Percentiles rank a stretch among this genome's conserved stretches.
Evolutionary conservation across 2,888 invertebrate genomes (phyloP).

Genomic region (Blastobasis lacticolella): DNA sequence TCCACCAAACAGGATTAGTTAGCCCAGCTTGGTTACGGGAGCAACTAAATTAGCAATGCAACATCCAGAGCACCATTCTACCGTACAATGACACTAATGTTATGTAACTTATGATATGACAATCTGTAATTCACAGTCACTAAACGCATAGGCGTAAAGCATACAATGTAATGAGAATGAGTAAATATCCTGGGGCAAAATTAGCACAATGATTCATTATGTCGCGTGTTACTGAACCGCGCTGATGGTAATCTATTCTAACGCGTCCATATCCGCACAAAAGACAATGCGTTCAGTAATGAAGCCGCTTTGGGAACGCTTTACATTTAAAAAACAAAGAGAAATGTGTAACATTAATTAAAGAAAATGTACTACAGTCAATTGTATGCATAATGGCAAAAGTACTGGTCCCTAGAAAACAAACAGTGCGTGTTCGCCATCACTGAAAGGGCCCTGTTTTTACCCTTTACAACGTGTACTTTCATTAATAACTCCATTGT

Average conservation of each 20-base stretch:
- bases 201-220: slow-evolving; percentile 38
- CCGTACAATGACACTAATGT: no score
- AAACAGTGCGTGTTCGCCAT: background rate
- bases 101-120: no score
- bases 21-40: no score
- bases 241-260: slow-evolving; percentile 5
- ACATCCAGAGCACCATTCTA: no score
- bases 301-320: background rate
- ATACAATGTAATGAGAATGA: slow-evolving; percentile 32
- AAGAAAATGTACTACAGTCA: no score
- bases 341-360: background rate
- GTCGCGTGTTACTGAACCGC: slow-evolving; percentile 10
- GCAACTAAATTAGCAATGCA: no score
- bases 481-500: background rate
- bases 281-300: slow-evolving; percentile 2
- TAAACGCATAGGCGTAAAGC: slow-evolving; percentile 13
- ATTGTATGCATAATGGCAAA: no score
- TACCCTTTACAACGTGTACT: background rate
- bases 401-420: background rate
- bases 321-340: background rate
- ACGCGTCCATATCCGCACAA: background rate
- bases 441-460: background rate
- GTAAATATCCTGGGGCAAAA: slow-evolving; percentile 38
- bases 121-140: no score
- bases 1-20: no score